Conservation (phyloP, 1,140 invertebrate species). For the Polyergus mexicanus region DNA sequence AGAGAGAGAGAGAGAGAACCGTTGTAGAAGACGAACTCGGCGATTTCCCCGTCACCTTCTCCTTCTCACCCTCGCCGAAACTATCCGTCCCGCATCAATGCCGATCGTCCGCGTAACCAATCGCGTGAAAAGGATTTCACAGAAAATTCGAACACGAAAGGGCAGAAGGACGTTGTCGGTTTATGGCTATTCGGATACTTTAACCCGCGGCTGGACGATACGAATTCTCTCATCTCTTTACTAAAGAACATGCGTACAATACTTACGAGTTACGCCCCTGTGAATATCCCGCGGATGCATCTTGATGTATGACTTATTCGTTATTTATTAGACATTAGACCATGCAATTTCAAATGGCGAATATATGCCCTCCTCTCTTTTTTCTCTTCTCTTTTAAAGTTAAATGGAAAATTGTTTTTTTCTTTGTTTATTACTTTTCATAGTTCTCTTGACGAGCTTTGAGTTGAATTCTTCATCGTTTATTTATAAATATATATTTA, state of each 20-base stretch:
- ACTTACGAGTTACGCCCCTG: not conserved
- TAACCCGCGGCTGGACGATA: not conserved
- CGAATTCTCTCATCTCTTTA: not conserved
- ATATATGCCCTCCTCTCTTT: not conserved
- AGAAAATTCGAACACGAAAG: constrained; percentile 78
- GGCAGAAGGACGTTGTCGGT: constrained; percentile 73
- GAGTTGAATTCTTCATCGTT: not conserved
- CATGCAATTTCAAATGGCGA: not conserved
- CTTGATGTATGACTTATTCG: not conserved
- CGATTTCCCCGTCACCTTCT: not conserved
- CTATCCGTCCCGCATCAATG: constrained; percentile 27
- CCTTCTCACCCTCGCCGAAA: not conserved
- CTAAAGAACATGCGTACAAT: not conserved
- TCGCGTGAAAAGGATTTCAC: constrained; percentile 85
- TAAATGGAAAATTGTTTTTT: not conserved
- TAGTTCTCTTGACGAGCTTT: not conserved
- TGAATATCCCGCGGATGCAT: not conserved
- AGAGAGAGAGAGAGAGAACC: not conserved
- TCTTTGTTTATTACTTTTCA: constrained; percentile 5
- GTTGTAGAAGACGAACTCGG: not conserved
- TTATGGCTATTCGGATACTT: constrained; percentile 40
- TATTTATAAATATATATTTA: not conserved
- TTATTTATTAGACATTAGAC: not conserved
- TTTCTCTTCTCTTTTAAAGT: not conserved
- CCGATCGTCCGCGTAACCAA: constrained; percentile 69